Evolutionary conservation across 2,113 vertebrate genomes (phyloP).

Genomic region (Cygnus atratus): DNA sequence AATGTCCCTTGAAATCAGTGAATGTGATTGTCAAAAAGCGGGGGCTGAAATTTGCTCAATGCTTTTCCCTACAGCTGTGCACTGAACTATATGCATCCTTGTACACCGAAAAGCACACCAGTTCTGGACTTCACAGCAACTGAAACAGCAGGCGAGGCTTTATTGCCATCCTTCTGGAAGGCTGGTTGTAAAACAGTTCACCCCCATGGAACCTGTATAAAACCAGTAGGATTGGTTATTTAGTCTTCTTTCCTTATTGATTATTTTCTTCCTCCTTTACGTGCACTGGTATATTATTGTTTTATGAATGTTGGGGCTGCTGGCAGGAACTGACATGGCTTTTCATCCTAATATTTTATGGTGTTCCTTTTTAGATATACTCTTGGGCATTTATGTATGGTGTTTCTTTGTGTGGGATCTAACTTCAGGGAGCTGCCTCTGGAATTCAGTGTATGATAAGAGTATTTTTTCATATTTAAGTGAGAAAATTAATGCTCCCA

Average conservation of each 20-base stretch:
- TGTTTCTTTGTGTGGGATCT: constrained; percentile 24
- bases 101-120: not conserved
- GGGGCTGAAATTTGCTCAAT: not conserved
- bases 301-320: constrained; percentile 47
- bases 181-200: not conserved
- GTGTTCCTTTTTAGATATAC: constrained; percentile 51
- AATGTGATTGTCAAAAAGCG: not conserved
- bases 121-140: not conserved
- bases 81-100: not conserved
- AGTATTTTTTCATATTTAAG: constrained; percentile 64
- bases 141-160: not conserved
- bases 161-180: not conserved
- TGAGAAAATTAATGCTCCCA: constrained; percentile 63
- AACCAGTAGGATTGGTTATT: not conserved
- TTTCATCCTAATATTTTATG: constrained; percentile 48
- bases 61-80: not conserved
- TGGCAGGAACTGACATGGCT: constrained; percentile 46
- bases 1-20: constrained; percentile 18
- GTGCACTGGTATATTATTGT: constrained; percentile 43
- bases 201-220: not conserved
- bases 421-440: constrained; percentile 57
- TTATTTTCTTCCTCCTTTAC: not conserved
- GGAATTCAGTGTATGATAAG: constrained; percentile 54
- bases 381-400: constrained; percentile 46
- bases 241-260: not conserved